Base-by-base conservation (phyloP, 2,888 invertebrate species). In the Isotomurus palustris region DNA sequence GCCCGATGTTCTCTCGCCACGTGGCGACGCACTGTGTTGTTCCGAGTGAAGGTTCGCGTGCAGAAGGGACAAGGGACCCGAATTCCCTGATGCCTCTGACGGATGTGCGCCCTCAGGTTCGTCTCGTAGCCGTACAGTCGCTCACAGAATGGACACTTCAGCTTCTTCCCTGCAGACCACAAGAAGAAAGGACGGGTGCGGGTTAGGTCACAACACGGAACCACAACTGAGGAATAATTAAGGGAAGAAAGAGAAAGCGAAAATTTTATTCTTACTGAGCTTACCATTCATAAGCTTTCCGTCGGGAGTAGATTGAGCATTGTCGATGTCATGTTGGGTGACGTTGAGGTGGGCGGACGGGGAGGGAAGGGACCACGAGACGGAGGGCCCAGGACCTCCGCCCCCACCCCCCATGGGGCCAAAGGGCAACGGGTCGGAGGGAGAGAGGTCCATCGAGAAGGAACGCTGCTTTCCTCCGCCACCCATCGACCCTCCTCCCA, bases 71-170 rank as follows among this genome's bases (percentile, higher is more conserved):
- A 91, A 55, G 90, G 91, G 74, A 91, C 91, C 53, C 91, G 83
- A 73, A 91, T 91, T 72, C 91, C 91, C 78, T 91, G 91, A 78
- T 91, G 91, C 75, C 91, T 85, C 76, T 91, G 91, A 55, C 91
- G 81, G 75, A 91, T 91, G 79, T 91, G 91, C 67, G 91, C 91
- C 71, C 91, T 84, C 75, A 91, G 78, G 76, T 91, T 91, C 74
- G 91, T 91, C 82, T 91, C 91, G 77, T 91, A 91, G 67, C 91
- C 91, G 78, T 91, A 91, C 62, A 91, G 81, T 74, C 91, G 83
- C 79, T 91, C 91, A 81, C 91, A 91, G 78, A 88, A 91, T 73
- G 91, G 88, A 78, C 91, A 91, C 80, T 91, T 91, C 74, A 91
- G 80, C 78, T 91, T 91, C 78, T 90, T 91, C 73, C 90, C 91